Conservation (phyloP, 2,888 invertebrate species). For the Epistrophe grossulariae region DNA sequence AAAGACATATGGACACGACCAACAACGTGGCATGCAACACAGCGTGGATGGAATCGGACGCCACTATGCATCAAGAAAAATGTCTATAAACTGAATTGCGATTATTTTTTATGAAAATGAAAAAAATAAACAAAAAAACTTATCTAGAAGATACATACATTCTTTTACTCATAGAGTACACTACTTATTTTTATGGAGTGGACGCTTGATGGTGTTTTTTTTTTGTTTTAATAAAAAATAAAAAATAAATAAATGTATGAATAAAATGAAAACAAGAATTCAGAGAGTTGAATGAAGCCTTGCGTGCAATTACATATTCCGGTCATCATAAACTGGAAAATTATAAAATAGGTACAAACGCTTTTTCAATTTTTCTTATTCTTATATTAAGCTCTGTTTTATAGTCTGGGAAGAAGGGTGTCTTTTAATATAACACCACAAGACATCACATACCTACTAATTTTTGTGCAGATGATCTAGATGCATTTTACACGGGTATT, state of each 20-base stretch:
- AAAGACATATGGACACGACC: conserved; percentile 30
- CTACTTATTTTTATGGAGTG: not conserved
- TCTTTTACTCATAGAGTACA: not conserved
- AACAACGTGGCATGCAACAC: conserved; percentile 13
- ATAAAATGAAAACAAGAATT: conserved; percentile 61
- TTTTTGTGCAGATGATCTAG: too few species aligned
- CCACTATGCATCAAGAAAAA: conserved; percentile 61
- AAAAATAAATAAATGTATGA: not conserved
- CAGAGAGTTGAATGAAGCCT: conserved; percentile 62
- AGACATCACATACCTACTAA: too few species aligned
- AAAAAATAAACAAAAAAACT: not conserved
- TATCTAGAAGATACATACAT: conserved; percentile 10
- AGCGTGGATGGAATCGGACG: conserved; percentile 28
- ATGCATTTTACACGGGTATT: too few species aligned
- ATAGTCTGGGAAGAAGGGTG: not conserved
- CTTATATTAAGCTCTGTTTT: too few species aligned
- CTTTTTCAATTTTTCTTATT: conserved; percentile 10
- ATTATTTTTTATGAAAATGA: conserved; percentile 15
- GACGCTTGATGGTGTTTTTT: not conserved
- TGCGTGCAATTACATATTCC: conserved; percentile 73
- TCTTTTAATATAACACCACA: too few species aligned
- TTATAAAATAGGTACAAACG: conserved; percentile 52
- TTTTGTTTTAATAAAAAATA: too few species aligned
- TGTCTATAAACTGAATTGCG: conserved; percentile 61
- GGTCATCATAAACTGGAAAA: conserved; percentile 70